Base-by-base conservation (phyloP, 2,113 vertebrate species). In the Thalassoma bifasciatum region DNA sequence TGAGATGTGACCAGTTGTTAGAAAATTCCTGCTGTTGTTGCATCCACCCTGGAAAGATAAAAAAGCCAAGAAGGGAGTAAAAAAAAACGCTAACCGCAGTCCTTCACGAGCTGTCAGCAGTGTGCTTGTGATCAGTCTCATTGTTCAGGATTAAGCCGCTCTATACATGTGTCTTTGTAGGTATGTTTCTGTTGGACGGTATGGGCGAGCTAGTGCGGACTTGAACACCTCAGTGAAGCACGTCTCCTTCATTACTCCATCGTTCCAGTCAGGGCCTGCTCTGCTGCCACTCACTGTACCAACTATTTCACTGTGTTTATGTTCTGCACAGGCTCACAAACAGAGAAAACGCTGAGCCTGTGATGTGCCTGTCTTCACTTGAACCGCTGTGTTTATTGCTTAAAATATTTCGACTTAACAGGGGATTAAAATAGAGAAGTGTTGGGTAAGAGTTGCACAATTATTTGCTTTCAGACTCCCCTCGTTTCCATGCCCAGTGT, bases 131-230 rank as follows among this genome's bases (percentile, higher is more conserved):
- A 86, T 83, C 63, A 22, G 63, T 75, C 22, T 60, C 64, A 79
- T 66, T 40, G 56, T 66, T 67, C 1, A 4, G 22, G 77, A 64
- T 80, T 64, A 12, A 22, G 63, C 23, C 63, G 34, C 3, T 36
- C 11, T 17, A 57, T 53, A n/a, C n/a, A 40, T 61, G 34, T 40
- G 57, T 19, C 14, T 19, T 4, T 46, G 44, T 46, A 17, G 17
- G 14, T 16, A 8, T 63, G 69, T 59, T 72, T 37, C 22, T 47
- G 4, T 72, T 75, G 62, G 77, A 64, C 66, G 66, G 82, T 78
- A 65, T 82, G 67, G 23, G 14, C 14, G 71, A 72, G 69, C 90
- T 80, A 87, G 91, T 92, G 86, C 80, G 90, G 88, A 92, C 91
- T 90, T 89, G 92, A 92, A 87, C 67, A 26, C 62, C 69, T 86